These are phyloP conservation scores for Hydraecia micacea DNA, from an alignment of 2,888 invertebrate species.

Conservation along the genomic window DNA sequence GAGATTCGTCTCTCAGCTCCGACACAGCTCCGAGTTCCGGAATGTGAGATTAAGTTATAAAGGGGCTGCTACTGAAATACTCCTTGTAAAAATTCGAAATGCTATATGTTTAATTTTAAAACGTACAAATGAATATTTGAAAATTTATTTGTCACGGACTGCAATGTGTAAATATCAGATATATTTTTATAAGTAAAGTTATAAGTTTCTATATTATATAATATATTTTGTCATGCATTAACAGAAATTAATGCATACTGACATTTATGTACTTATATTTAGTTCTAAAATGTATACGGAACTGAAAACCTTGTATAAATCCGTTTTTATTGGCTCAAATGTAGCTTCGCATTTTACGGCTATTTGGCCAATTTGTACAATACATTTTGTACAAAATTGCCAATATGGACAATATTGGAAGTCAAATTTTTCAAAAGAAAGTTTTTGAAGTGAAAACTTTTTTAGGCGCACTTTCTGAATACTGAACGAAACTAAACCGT, in stretches of 20 bases:
- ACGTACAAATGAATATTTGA: background rate
- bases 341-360: background rate
- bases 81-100: background rate
- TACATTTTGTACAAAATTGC: background rate
- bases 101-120: background rate
- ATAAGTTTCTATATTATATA: background rate
- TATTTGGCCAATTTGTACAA: background rate
- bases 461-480: background rate
- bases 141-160: background rate
- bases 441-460: background rate
- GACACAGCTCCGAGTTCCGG: background rate
- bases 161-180: slow-evolving; percentile 19
- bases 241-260: background rate
- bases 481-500: background rate
- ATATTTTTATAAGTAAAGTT: slow-evolving; percentile 24
- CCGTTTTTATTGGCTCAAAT: background rate
- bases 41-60: background rate
- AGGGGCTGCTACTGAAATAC: background rate
- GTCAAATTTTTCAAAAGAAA: too few relatives aligned
- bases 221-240: slow-evolving; percentile 8
- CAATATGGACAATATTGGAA: background rate
- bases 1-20: background rate
- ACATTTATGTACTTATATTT: slow-evolving; percentile 21
- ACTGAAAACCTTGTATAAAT: slow-evolving; percentile 10
- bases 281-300: slow-evolving; percentile 23